Conservation (phyloP, 2,797 vertebrate genomes). For the Pogoniulus pusillus region DNA sequence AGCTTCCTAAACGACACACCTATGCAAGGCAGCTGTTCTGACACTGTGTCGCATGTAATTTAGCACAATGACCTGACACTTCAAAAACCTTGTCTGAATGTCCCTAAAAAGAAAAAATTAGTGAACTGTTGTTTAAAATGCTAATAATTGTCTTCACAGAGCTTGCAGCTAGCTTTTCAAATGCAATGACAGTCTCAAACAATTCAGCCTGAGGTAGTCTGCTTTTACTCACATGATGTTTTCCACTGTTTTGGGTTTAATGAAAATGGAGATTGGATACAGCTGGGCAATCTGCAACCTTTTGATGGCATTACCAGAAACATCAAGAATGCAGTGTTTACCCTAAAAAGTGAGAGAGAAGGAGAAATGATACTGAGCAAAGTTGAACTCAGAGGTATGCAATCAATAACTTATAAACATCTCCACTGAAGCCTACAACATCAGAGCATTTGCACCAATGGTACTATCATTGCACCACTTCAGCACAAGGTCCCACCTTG, state of each 20-base stretch:
- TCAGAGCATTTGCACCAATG: background rate
- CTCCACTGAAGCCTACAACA: background rate
- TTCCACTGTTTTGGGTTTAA: conserved; percentile 96
- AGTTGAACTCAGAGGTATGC: background rate
- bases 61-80: background rate
- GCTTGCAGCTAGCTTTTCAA: background rate
- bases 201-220: background rate
- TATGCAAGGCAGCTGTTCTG: background rate
- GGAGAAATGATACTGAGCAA: conserved; percentile 36
- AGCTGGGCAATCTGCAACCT: conserved; percentile 93
- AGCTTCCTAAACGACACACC: background rate
- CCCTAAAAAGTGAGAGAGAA: conserved; percentile 79
- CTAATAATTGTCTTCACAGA: too few species aligned
- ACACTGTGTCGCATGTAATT: background rate
- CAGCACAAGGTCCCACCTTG: background rate
- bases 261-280: conserved; percentile 93
- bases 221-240: conserved; percentile 92
- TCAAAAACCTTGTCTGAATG: background rate
- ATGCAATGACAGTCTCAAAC: background rate
- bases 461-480: background rate
- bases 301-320: conserved; percentile 98
- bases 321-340: conserved; percentile 97
- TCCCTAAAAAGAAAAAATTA: background rate
- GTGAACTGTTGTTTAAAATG: background rate
- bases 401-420: background rate